Percentiles rank a stretch among this genome's conserved stretches.
phyloP scores from a whole-genome alignment of 2,113 vertebrate genomes.

The Odontophorus gujanensis region DNA sequence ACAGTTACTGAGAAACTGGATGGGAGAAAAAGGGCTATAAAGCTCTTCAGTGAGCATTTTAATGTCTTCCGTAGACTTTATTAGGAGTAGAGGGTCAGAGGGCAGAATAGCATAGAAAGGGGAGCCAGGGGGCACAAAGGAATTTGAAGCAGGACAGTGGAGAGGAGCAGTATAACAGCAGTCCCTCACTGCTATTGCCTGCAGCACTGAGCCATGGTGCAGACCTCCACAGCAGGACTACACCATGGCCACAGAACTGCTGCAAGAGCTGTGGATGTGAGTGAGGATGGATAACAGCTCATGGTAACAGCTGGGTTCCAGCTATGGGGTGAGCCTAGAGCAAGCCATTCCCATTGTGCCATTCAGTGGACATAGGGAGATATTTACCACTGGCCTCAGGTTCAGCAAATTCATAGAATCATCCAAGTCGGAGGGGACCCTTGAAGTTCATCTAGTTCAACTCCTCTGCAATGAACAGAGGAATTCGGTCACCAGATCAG shows the following conservation, averaged over 20 bases:
- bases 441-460: too few relatives aligned
- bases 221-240: fast-evolving
- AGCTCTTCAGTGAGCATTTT: neutral
- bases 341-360: neutral
- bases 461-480: too few relatives aligned
- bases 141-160: neutral
- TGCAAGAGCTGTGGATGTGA: neutral
- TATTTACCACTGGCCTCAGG: neutral
- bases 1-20: neutral
- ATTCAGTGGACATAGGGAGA: neutral
- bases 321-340: neutral
- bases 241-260: fast-evolving
- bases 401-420: neutral
- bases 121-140: neutral
- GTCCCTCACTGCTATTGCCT: neutral
- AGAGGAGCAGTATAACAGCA: neutral
- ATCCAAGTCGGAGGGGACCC: too few relatives aligned
- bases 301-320: neutral
- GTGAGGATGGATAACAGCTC: neutral
- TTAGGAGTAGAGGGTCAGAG: neutral
- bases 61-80: neutral
- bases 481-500: neutral
- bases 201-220: fast-evolving
- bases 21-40: neutral
- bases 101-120: neutral